Conservation (phyloP, 2,797 vertebrate species). For the Hephaestus fuliginosus region DNA sequence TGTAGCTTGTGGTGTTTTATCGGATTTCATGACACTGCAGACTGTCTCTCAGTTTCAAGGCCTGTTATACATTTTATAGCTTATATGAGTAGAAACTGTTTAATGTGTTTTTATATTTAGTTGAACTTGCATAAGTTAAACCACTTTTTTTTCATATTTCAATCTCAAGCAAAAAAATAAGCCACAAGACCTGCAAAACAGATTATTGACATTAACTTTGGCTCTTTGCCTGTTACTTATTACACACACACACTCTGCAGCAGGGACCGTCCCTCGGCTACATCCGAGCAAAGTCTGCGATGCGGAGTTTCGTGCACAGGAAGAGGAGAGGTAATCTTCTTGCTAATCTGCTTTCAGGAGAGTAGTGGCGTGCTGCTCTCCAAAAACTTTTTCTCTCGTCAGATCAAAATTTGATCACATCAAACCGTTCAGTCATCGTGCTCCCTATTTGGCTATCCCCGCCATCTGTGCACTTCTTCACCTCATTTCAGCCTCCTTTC, state of each 20-base stretch:
- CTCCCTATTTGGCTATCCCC: constrained; percentile 45
- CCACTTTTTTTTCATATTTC: background rate
- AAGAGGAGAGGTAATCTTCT: constrained; percentile 31
- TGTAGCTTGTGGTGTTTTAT: background rate
- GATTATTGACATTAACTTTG: background rate
- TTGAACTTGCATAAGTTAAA: background rate
- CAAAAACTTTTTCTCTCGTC: constrained; percentile 39
- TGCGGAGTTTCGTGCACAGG: constrained; percentile 9
- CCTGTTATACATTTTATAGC: background rate
- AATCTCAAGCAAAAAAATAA: background rate
- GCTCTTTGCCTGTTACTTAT: background rate
- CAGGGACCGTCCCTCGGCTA: background rate
- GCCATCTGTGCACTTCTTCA: constrained; percentile 38
- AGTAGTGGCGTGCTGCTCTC: constrained; percentile 11
- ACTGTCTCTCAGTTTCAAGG: background rate
- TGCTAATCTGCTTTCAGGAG: constrained; percentile 36
- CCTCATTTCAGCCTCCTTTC: constrained; percentile 43
- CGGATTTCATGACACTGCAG: background rate
- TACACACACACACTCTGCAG: background rate
- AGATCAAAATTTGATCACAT: constrained; percentile 44
- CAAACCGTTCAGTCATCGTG: constrained; percentile 38
- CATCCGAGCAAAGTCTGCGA: background rate
- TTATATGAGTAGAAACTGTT: background rate
- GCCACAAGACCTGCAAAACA: background rate
- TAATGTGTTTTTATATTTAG: background rate